Evolutionary conservation across 2,888 invertebrate species (phyloP), one percentile per base, ranked within the genome.

Genomic region (Oligia fasciuncula): DNA sequence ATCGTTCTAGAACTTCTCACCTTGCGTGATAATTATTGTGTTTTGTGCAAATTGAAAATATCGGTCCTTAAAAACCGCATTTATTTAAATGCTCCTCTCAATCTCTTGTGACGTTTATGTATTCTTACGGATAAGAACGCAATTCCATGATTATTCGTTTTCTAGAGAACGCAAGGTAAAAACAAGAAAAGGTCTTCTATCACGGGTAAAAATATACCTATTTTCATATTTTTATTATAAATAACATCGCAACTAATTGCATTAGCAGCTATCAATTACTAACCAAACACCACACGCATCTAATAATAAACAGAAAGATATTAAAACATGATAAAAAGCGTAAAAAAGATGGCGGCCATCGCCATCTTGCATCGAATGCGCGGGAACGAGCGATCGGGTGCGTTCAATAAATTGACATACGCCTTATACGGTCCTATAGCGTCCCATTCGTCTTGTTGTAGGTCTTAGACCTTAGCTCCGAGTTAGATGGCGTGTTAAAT

Each of bases 401-500:
- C 92, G 94, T 93, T 93, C 95, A 93, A 95, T 95, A 96, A 96
- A 96, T 96, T 96, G 96, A 96, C 96, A 95, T 93, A 93, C 80
- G 85, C 96, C 96, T 87, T 96, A 95, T 95, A 96, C 84, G 95
- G 96, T 82, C 81, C 81, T 87, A 83, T 90, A 89, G 90, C 87
- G 90, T 87, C 90, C 88, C 92, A 94, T 95, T 93, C 95, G 93
- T 94, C 94, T 94, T 92, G 87, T 87, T 84, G 79, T 76, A 88
- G 89, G 94, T 93, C 94, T 92, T 83, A 93, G 94, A 93, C 93
- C 94, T 88, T 84, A 89, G 88, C 83, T 75, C 80, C 84, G 90
- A 91, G 92, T 94, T 94, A 95, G 94, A 94, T 89, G 91, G 88
- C 80, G 91, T 84, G 88, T 91, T 93, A 94, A 94, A 94, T 93